Conservation (phyloP, 2,113 vertebrate genomes). For the Mesembrinibis cayennensis region DNA sequence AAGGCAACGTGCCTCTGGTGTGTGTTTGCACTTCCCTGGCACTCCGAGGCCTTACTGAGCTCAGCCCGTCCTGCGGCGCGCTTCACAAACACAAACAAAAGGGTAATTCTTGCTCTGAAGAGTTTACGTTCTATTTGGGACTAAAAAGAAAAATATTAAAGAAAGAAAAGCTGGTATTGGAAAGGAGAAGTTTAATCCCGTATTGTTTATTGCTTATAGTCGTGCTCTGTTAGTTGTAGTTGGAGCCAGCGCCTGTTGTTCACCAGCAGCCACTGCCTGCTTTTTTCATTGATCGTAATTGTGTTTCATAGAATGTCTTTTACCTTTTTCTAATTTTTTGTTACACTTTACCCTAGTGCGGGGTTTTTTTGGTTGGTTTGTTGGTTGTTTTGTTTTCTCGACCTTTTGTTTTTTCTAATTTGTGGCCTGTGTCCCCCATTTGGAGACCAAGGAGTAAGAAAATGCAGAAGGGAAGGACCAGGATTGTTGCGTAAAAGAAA, state of each 20-base stretch:
- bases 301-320: neutral
- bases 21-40: neutral
- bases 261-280: neutral
- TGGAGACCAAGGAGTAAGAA: neutral
- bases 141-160: neutral
- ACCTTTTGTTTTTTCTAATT: neutral
- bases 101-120: neutral
- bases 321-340: neutral
- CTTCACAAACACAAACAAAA: neutral
- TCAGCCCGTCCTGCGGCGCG: neutral
- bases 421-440: neutral
- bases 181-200: neutral
- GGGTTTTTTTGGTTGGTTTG: neutral
- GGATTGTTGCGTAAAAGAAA: no score
- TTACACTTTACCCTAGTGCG: neutral
- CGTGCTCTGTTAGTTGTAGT: neutral
- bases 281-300: neutral
- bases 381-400: neutral
- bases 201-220: neutral
- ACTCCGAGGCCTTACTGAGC: rapidly evolving
- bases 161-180: neutral
- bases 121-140: neutral
- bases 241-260: neutral
- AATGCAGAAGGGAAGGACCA: no score
- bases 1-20: rapidly evolving